Conservation (phyloP, 2,113 vertebrate genomes). For the Marmota flaviventris region DNA sequence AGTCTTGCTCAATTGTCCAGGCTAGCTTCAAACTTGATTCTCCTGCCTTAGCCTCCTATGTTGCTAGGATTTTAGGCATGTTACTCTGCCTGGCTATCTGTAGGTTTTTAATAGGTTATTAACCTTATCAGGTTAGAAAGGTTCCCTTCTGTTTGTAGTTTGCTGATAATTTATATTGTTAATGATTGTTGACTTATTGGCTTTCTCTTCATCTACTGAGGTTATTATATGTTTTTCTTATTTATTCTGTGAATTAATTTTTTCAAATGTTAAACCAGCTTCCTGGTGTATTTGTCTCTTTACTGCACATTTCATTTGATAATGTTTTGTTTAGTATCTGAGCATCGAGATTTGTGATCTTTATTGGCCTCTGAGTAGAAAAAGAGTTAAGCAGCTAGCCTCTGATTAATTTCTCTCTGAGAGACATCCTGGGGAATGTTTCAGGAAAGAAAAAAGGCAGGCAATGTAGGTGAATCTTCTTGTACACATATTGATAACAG, state of each 20-base stretch:
- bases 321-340: constrained; percentile 23
- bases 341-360: neutral
- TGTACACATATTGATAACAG: neutral
- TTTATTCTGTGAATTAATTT: constrained; percentile 33
- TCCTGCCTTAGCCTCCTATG: too few species aligned
- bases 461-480: neutral
- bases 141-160: constrained; percentile 6
- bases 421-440: neutral
- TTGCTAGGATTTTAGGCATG: too few species aligned
- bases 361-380: neutral
- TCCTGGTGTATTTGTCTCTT: constrained; percentile 20
- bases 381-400: neutral
- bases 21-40: too few species aligned
- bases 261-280: constrained; percentile 26
- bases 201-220: neutral
- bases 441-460: neutral
- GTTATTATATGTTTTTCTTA: neutral
- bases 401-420: neutral
- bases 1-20: too few species aligned
- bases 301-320: constrained; percentile 5
- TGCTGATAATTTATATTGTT: constrained; percentile 36
- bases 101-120: neutral
- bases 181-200: constrained; percentile 23
- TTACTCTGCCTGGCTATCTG: neutral
- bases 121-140: neutral